These are phyloP conservation scores for Perca schrenkii DNA, from an alignment of 2,113 vertebrate genomes.

Conservation along the genomic window DNA sequence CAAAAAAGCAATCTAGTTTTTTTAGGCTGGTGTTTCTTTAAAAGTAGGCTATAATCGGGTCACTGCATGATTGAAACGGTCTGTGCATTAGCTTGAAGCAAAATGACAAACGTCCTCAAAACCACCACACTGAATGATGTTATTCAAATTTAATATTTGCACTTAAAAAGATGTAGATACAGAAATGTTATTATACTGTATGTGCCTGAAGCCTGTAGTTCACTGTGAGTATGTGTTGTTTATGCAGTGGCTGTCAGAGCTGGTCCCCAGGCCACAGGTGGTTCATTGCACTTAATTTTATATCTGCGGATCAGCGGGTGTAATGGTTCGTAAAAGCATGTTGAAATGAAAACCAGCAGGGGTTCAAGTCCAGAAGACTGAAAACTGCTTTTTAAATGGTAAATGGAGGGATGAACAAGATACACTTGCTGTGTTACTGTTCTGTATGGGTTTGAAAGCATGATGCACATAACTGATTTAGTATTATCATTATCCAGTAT, in stretches of 20 bases:
- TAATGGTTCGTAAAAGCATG: constrained; percentile 6
- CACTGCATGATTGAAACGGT: constrained; percentile 8
- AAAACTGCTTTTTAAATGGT: not conserved
- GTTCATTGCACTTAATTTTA: not conserved
- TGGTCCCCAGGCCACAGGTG: not conserved
- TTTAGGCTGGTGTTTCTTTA: not conserved
- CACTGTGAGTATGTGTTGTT: not conserved
- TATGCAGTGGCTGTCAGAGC: not conserved
- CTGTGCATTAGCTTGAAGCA: not conserved
- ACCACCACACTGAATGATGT: not conserved
- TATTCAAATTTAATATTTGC: not conserved
- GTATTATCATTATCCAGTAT: not conserved
- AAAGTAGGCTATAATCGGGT: not conserved
- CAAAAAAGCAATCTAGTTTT: not conserved
- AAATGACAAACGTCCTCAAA: not conserved
- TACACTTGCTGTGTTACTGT: not conserved
- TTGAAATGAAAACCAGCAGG: not conserved
- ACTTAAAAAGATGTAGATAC: not conserved
- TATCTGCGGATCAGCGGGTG: not conserved
- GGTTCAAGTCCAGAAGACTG: not conserved
- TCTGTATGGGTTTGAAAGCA: not conserved
- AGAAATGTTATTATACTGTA: not conserved
- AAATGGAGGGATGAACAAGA: not conserved
- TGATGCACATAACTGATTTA: not conserved
- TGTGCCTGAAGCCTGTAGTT: not conserved